Evolutionary conservation across 2,113 vertebrate species (phyloP), one percentile per base, ranked within the genome.

Genomic region (Rostratula benghalensis): DNA sequence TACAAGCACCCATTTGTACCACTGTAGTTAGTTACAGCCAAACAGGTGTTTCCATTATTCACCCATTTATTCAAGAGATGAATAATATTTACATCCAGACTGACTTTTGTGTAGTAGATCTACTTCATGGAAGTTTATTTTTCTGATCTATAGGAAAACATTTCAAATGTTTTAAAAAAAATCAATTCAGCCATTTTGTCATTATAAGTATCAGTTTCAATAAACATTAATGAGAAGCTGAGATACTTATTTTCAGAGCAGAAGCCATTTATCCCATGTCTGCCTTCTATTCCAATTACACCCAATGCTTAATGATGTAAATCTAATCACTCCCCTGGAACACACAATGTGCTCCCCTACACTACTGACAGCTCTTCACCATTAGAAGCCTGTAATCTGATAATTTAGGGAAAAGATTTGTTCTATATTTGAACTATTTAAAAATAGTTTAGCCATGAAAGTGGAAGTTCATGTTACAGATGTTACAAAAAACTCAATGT

Each of bases 221-320:
- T 71, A 91, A 94, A 77, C 78, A 77, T 61, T 89, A 88, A 81
- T 50, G 79, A 87, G 89, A 88, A 87, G 65, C 43, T 84, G 70
- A 86, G 87, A 70, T 51, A 53, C 48, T 89, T 73, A 64, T 79
- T 95, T 94, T 87, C 69, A 61, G 54, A 93, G 81, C 35, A 95
- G 39, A 51, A 87, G 37, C 83, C 73, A 95, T 94, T 95, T 88
- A 83, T 87, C 31, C 37, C 90, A 19, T 68, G n/a, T 56, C 64
- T 43, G 60, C 19, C 0, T 79, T 84, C 64, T 59, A 63, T 37
- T 86, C 71, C 65, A 90, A 70, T 87, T 90, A 96, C 65, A 80
- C n/a, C 48, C 82, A 92, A 89, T 71, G 54, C 65, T 94, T 90
- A 91, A 90, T 30, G 30, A 83, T 78, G 39, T 76, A 56, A 79